Evolutionary conservation across 2,888 invertebrate species (phyloP).

Genomic region (Dugesia japonica): DNA sequence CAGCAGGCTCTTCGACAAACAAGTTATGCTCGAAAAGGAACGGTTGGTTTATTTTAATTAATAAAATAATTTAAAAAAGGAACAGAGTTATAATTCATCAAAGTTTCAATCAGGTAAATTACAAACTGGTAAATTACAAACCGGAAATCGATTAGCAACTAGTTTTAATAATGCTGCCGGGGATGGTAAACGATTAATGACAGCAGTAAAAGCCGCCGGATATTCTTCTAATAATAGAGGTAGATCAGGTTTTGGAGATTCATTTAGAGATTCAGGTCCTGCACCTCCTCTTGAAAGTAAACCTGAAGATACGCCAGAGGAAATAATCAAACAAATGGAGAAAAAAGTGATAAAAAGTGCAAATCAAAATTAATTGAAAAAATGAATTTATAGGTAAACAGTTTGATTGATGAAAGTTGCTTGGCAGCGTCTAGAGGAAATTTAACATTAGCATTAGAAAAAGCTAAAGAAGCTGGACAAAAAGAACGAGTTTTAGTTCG

Average conservation of each 20-base stretch:
- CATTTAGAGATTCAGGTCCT: constrained; percentile 43
- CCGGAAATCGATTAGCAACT: constrained; percentile 42
- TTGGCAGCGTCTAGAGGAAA: constrained; percentile 57
- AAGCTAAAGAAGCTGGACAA: constrained; percentile 86
- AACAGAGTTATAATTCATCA: not conserved
- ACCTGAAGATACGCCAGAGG: constrained; percentile 70
- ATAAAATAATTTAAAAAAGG: no score
- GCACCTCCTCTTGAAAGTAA: constrained; percentile 57
- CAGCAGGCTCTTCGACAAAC: not conserved
- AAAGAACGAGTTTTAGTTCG: constrained; percentile 73
- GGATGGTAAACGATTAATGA: constrained; percentile 62
- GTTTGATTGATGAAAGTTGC: constrained; percentile 75
- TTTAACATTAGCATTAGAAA: constrained; percentile 59
- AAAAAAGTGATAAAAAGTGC: constrained; percentile 52
- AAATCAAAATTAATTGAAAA: no score
- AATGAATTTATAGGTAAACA: constrained; percentile 65
- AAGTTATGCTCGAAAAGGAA: not conserved
- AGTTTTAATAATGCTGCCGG: constrained; percentile 38
- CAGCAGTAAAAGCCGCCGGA: constrained; percentile 85
- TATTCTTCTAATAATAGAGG: constrained; percentile 62
- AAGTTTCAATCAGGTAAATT: not conserved
- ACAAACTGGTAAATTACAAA: constrained; percentile 33
- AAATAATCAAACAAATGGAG: constrained; percentile 73
- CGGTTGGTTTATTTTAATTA: not conserved
- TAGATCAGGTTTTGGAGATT: constrained; percentile 43